These are phyloP conservation scores for Solen grandis DNA, from an alignment of 1,140 invertebrate species.

Conservation along the genomic window DNA sequence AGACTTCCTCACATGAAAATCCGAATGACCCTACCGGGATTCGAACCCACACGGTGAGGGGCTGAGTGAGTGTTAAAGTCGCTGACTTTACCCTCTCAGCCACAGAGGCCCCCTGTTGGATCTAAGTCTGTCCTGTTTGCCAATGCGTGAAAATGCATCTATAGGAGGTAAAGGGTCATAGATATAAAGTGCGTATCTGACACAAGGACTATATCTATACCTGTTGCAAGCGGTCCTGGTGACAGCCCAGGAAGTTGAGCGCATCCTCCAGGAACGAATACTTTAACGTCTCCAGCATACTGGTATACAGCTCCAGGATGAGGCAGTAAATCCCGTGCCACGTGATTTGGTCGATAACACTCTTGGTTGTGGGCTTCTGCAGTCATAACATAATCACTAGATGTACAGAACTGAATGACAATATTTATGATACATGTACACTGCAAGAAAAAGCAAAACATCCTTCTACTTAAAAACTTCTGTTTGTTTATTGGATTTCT, in stretches of 20 bases:
- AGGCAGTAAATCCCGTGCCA: constrained; percentile 77
- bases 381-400: neutral
- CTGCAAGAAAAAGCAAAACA: too few species aligned
- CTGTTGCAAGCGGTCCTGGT: constrained; percentile 78
- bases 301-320: constrained; percentile 72
- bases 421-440: too few species aligned
- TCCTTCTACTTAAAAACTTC: too few species aligned
- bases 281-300: constrained; percentile 71
- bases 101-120: neutral
- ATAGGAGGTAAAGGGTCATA: neutral
- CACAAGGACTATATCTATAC: too few species aligned
- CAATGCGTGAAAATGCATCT: neutral
- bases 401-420: neutral
- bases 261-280: constrained; percentile 80
- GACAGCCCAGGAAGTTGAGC: constrained; percentile 78
- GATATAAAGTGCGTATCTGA: neutral
- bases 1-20: too few species aligned
- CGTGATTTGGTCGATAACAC: constrained; percentile 15
- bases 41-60: too few species aligned
- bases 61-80: too few species aligned
- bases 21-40: too few species aligned
- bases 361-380: neutral
- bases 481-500: too few species aligned
- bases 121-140: neutral
- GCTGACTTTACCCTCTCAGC: too few species aligned